phyloP scores from a whole-genome alignment of 2,888 invertebrate species.

The Spilosoma lubricipeda region DNA sequence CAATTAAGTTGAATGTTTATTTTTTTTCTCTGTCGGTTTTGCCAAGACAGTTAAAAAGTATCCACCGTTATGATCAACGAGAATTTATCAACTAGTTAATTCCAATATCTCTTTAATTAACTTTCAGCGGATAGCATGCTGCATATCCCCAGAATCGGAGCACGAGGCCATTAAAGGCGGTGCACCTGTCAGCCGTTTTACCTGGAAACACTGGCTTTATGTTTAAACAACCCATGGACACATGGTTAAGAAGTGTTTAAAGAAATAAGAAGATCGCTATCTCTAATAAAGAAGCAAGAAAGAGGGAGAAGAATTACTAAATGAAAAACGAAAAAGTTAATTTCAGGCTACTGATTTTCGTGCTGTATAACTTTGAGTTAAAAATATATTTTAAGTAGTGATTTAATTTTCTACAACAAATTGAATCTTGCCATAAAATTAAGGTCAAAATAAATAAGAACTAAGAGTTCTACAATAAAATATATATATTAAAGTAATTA shows the following conservation, averaged over 20 bases:
- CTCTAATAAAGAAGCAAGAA: not conserved
- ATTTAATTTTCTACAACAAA: not conserved
- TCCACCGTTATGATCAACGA: not conserved
- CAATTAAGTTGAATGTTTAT: not conserved
- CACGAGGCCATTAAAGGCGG: constrained; percentile 88
- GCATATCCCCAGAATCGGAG: constrained; percentile 89
- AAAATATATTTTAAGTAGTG: not conserved
- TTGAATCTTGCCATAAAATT: not conserved
- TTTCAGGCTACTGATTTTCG: not conserved
- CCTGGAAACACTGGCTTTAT: constrained; percentile 89
- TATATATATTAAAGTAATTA: constrained; percentile 17
- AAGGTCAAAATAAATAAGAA: constrained; percentile 15
- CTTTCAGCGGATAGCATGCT: constrained; percentile 87
- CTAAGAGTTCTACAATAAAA: constrained; percentile 39
- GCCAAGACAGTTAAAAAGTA: not conserved
- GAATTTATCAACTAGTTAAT: not conserved
- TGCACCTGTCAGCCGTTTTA: constrained; percentile 87
- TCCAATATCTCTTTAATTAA: not conserved
- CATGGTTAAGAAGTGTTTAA: not conserved
- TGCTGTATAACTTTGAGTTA: not conserved
- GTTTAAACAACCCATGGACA: constrained; percentile 74
- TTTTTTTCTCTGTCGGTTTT: too few relatives aligned
- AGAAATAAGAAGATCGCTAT: not conserved
- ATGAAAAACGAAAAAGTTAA: not conserved
- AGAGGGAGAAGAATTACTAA: not conserved